phyloP scores from a whole-genome alignment of 2,888 invertebrate species.

The Neoscelio sp. region DNA sequence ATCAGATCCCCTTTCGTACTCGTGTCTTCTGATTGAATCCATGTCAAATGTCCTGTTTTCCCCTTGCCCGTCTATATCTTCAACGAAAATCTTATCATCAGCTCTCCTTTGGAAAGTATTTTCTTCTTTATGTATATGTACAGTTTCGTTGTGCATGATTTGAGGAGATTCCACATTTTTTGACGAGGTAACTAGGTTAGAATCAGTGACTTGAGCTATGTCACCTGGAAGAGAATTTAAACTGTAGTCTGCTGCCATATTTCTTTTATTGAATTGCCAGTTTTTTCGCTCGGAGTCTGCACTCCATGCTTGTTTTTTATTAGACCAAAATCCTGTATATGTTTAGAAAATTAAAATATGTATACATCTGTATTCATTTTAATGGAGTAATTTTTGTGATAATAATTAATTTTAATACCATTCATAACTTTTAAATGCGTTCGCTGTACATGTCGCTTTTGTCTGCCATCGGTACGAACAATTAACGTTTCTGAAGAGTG shows the following conservation, averaged over 20 bases:
- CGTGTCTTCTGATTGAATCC: constrained; percentile 90
- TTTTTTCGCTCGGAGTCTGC: constrained; percentile 88
- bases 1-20: constrained; percentile 91
- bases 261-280: constrained; percentile 90
- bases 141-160: constrained; percentile 70
- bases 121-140: constrained; percentile 57
- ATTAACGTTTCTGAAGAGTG: constrained; percentile 80
- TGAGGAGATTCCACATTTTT: constrained; percentile 65
- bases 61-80: constrained; percentile 86
- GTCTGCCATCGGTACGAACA: constrained; percentile 76
- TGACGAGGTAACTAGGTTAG: constrained; percentile 31
- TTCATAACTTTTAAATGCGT: constrained; percentile 67
- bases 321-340: constrained; percentile 72
- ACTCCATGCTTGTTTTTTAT: constrained; percentile 92
- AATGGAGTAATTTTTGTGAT: no score
- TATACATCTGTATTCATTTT: background rate
- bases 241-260: constrained; percentile 79
- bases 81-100: constrained; percentile 85
- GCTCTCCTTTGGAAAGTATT: constrained; percentile 68
- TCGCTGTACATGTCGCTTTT: constrained; percentile 78
- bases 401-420: constrained; percentile 27
- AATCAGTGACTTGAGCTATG: constrained; percentile 70
- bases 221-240: constrained; percentile 80
- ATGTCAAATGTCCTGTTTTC: constrained; percentile 83
- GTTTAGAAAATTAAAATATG: constrained; percentile 16